phyloP scores from a whole-genome alignment of 1,140 invertebrate genomes.

The Bombus ignitus region DNA sequence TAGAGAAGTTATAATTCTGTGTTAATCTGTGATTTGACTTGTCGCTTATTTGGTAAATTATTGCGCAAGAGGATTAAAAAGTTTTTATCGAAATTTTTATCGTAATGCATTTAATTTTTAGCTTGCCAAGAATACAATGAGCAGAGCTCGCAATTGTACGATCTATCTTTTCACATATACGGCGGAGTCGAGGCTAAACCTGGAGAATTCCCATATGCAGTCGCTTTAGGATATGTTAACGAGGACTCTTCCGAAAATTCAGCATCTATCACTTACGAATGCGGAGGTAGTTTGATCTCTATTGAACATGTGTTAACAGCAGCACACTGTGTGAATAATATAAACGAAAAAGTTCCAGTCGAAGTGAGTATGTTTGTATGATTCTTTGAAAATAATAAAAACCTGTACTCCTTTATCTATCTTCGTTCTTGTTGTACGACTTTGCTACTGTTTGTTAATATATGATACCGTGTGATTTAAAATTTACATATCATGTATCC shows the following conservation, averaged over 20 bases:
- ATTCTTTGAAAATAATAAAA: too few species aligned
- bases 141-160: neutral
- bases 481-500: too few species aligned
- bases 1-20: too few species aligned
- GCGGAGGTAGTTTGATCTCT: slow-evolving; percentile 91
- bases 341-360: slow-evolving; percentile 72
- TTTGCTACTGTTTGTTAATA: too few species aligned
- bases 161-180: slow-evolving; percentile 69
- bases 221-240: slow-evolving; percentile 72
- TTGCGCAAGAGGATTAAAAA: too few species aligned
- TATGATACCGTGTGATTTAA: too few species aligned
- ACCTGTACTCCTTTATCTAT: too few species aligned
- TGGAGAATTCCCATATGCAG: slow-evolving; percentile 76
- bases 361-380: slow-evolving; percentile 60
- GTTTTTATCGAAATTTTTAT: neutral
- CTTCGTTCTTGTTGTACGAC: too few species aligned
- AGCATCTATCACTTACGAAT: slow-evolving; percentile 83
- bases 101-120: slow-evolving; percentile 51
- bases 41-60: neutral
- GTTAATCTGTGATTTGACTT: too few species aligned
- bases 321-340: slow-evolving; percentile 88
- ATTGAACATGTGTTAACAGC: slow-evolving; percentile 90
- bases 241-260: neutral
- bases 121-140: slow-evolving; percentile 74
- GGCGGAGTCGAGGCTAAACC: slow-evolving; percentile 47